phyloP scores from a whole-genome alignment of 1,140 invertebrate species.

The Chrysoperla carnea region DNA sequence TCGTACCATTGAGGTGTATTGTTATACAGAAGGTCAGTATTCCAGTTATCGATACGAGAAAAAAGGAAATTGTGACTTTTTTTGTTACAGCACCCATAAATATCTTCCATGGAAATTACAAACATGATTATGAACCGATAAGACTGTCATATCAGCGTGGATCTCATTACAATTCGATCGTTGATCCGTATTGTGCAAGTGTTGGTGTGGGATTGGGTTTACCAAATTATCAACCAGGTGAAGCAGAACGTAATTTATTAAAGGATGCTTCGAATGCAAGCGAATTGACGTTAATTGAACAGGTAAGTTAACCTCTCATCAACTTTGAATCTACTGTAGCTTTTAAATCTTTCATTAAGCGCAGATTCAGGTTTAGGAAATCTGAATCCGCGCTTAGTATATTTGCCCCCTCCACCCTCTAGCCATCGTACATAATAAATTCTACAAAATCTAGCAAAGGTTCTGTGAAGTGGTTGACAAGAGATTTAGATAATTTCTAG shows the following conservation, averaged over 20 bases:
- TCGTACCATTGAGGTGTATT: constrained; percentile 82
- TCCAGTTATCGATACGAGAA: not conserved
- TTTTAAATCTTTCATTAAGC: too few species aligned
- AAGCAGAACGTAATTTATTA: constrained; percentile 56
- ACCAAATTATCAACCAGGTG: constrained; percentile 64
- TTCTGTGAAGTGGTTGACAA: too few species aligned
- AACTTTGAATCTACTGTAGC: too few species aligned
- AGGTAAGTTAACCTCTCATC: constrained; percentile 25
- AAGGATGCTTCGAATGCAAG: constrained; percentile 65
- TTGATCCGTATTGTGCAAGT: constrained; percentile 74
- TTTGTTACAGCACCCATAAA: constrained; percentile 64
- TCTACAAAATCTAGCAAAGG: too few species aligned
- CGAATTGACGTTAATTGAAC: constrained; percentile 74
- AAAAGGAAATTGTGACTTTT: not conserved
- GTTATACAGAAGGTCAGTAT: constrained; percentile 58
- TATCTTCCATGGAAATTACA: constrained; percentile 61
- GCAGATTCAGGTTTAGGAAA: too few species aligned
- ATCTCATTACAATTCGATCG: constrained; percentile 82
- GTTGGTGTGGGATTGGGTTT: constrained; percentile 76
- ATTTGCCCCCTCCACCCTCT: too few species aligned
- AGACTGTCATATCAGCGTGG: constrained; percentile 79
- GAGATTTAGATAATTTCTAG: too few species aligned
- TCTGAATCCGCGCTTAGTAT: too few species aligned
- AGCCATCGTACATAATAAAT: too few species aligned
- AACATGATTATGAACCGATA: constrained; percentile 66